Base-by-base conservation (phyloP, 2,888 invertebrate genomes). In the Cybosia mesomella region DNA sequence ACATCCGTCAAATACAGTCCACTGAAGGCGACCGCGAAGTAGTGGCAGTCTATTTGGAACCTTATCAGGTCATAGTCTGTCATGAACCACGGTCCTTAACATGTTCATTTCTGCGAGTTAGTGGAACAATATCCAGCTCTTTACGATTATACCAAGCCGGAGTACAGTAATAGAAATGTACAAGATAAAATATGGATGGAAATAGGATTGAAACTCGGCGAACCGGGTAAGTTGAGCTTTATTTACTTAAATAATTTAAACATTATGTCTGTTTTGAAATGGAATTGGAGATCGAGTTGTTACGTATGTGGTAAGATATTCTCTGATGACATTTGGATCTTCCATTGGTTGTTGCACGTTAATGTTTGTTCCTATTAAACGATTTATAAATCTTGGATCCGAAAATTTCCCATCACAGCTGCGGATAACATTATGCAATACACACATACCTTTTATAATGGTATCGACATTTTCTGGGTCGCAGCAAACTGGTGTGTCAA, bases 151-250 rank as follows among this genome's bases (percentile, higher is more conserved):
- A 72, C 58, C 70, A 71, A 67, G 65, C 59, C 71, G 60, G 67
- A 63, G 61, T 72, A 75, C 65, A 69, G 72, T 71, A 75, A 75
- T 55, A 69, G 71, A 71, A 72, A 68, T 74, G 76, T 72, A 53
- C 76, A 71, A 69, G 74, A 76, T 57, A 71, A 76, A 76, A 68
- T 68, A 72, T 74, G 76, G 72, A 43, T 58, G 62, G 71, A 67
- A 71, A 74, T 74, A 66, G 72, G 65, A 72, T 62, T 60, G 60
- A 71, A 73, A 75, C 55, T 73, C 67, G 66, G 68, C 57, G 73
- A 34, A 71, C 36, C 70, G 58, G 70, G 70, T 70, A 64, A 66
- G 72, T 70, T 58, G 32, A 32, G 32, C 8, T 32, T 32, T 32
- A 32, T 32, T 69, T 74, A 71, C 71, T 67, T 64, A 70, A 68